Evolutionary conservation across 2,113 vertebrate species (phyloP).

Genomic region (Gulo gulo): DNA sequence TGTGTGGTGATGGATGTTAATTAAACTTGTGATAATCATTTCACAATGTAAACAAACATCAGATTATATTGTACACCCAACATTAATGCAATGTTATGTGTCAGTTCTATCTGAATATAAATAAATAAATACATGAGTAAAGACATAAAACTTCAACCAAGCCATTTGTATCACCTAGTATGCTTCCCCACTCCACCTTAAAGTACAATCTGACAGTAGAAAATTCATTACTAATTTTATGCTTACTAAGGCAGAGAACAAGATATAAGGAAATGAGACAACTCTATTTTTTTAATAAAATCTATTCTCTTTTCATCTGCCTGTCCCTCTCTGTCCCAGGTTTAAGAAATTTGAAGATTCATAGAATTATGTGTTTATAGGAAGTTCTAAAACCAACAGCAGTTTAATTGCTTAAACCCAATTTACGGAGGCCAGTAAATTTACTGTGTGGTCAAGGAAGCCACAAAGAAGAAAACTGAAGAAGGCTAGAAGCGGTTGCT

Average conservation of each 20-base stretch:
- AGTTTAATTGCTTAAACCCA: neutral
- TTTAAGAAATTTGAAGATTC: neutral
- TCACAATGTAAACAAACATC: neutral
- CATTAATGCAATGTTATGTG: neutral
- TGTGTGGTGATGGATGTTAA: neutral
- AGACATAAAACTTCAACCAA: neutral
- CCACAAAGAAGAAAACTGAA: neutral
- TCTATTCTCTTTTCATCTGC: neutral
- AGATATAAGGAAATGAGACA: neutral
- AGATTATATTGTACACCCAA: neutral
- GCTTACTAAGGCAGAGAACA: neutral
- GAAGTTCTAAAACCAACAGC: constrained; percentile 9
- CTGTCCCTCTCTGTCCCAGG: neutral
- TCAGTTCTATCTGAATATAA: neutral
- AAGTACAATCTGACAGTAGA: neutral
- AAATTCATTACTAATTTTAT: neutral
- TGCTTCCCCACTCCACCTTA: neutral
- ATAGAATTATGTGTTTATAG: neutral
- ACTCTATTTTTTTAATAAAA: constrained; percentile 10
- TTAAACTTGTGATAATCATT: neutral
- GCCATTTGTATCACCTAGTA: neutral
- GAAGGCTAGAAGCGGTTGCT: neutral
- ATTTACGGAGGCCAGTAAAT: neutral
- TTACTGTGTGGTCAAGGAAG: neutral
- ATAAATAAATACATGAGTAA: neutral